Percentiles rank a stretch among this genome's conserved stretches.
These are phyloP conservation scores for Maccullochella peelii DNA, from an alignment of 2,113 vertebrate species.

Conservation along the genomic window DNA sequence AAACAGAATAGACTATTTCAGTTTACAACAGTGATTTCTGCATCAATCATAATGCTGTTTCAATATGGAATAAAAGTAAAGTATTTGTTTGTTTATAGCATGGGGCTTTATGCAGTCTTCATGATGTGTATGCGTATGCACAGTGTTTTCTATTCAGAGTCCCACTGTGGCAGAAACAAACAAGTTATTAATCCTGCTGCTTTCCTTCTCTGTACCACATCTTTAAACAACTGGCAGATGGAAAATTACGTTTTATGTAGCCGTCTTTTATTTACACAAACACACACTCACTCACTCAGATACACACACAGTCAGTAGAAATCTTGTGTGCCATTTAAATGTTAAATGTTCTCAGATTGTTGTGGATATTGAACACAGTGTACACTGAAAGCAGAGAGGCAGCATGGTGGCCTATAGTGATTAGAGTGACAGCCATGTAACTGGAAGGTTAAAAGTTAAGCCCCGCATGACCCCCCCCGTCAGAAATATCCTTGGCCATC, in stretches of 20 bases:
- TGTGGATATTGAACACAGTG: neutral
- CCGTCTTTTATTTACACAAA: conserved; percentile 49
- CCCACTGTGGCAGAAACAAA: conserved; percentile 68
- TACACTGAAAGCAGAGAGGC: conserved; percentile 7
- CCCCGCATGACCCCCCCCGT: neutral
- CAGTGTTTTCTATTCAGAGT: conserved; percentile 50
- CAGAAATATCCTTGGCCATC: conserved; percentile 11
- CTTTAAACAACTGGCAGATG: conserved; percentile 48
- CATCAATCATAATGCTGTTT: conserved; percentile 39
- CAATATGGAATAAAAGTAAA: conserved; percentile 35
- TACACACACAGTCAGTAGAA: neutral
- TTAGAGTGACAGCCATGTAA: conserved; percentile 39
- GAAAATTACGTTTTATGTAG: conserved; percentile 48
- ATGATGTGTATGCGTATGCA: conserved; percentile 27
- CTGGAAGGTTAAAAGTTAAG: conserved; percentile 22
- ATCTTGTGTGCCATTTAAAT: neutral
- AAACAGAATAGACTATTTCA: neutral
- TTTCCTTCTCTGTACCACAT: conserved; percentile 30
- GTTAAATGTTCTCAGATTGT: conserved; percentile 16
- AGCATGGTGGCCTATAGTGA: conserved; percentile 9
- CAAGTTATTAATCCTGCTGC: conserved; percentile 60
- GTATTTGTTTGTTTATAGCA: conserved; percentile 49
- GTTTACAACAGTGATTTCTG: conserved; percentile 9
- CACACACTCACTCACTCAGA: neutral
- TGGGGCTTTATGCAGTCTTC: conserved; percentile 35